These are phyloP conservation scores for Anguilla japonica DNA, from an alignment of 2,113 vertebrate genomes.

Conservation along the genomic window DNA sequence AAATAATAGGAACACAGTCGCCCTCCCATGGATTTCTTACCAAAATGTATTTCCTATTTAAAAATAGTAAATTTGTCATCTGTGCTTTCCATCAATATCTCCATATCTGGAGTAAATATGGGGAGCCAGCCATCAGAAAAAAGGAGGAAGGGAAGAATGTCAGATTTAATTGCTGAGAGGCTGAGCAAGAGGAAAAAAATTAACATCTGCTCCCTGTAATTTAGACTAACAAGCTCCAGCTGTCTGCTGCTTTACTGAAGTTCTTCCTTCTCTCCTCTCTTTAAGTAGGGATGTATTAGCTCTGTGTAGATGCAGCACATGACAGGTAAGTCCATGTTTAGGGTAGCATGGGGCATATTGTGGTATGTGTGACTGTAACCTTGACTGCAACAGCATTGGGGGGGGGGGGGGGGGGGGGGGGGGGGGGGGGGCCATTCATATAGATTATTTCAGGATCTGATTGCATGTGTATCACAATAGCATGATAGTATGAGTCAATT, in stretches of 20 bases:
- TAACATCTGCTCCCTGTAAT: slow-evolving; percentile 38
- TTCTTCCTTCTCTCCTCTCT: background rate
- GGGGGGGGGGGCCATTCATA: background rate
- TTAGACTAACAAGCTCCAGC: slow-evolving; percentile 29
- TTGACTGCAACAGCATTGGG: background rate
- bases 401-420: too few relatives aligned
- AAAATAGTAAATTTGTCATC: slow-evolving; percentile 12
- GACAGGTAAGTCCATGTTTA: background rate
- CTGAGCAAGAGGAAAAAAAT: slow-evolving; percentile 17
- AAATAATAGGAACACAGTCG: background rate
- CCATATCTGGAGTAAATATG: slow-evolving; percentile 16
- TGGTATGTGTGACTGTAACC: background rate
- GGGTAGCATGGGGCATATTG: background rate
- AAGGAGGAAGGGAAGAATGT: slow-evolving; percentile 24
- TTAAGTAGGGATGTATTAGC: slow-evolving; percentile 11
- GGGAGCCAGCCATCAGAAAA: background rate
- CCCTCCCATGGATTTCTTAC: background rate
- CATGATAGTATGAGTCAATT: background rate
- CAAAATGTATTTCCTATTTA: background rate
- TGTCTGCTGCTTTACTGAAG: slow-evolving; percentile 13
- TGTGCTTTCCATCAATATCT: slow-evolving; percentile 15
- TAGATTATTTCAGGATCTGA: background rate
- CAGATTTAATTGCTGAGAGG: slow-evolving; percentile 36
- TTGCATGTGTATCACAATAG: background rate
- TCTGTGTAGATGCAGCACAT: background rate